These are phyloP conservation scores for Corythoichthys intestinalis DNA, from an alignment of 2,113 vertebrate species.

Conservation along the genomic window DNA sequence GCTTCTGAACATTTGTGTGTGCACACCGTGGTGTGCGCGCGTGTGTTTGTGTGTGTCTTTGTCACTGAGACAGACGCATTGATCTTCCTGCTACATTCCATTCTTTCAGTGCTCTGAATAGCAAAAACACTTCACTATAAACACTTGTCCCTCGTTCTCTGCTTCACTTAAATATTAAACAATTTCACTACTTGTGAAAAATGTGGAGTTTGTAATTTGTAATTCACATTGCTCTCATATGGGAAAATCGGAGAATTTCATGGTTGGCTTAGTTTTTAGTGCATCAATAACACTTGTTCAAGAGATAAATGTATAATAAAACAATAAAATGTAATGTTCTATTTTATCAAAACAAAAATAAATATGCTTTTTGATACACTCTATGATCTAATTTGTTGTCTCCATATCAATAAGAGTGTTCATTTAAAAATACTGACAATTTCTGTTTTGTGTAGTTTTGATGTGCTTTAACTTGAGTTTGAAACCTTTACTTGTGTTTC, in stretches of 20 bases:
- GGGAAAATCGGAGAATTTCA: not conserved
- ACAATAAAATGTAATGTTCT: not conserved
- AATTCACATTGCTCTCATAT: not conserved
- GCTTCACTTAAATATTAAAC: not conserved
- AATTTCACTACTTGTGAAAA: not conserved
- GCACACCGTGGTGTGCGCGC: constrained; percentile 32
- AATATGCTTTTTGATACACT: not conserved
- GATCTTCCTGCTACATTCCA: constrained; percentile 66
- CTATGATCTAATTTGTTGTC: not conserved
- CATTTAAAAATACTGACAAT: constrained; percentile 29
- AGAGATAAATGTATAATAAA: not conserved
- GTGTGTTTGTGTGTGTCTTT: constrained; percentile 34
- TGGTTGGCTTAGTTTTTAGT: not conserved
- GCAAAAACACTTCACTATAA: constrained; percentile 52
- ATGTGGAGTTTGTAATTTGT: not conserved
- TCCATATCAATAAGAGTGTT: constrained; percentile 8
- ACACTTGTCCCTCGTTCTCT: constrained; percentile 38
- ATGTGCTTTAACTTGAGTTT: constrained; percentile 47
- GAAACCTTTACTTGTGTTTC: constrained; percentile 29
- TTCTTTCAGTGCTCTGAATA: constrained; percentile 63
- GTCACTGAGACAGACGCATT: constrained; percentile 51
- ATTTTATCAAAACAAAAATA: not conserved
- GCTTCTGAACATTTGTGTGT: constrained; percentile 20
- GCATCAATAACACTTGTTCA: no score
- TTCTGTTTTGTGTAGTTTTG: constrained; percentile 29